These are phyloP conservation scores for Grammomys dolichurus DNA, from an alignment of 2,113 vertebrate species.

Conservation along the genomic window DNA sequence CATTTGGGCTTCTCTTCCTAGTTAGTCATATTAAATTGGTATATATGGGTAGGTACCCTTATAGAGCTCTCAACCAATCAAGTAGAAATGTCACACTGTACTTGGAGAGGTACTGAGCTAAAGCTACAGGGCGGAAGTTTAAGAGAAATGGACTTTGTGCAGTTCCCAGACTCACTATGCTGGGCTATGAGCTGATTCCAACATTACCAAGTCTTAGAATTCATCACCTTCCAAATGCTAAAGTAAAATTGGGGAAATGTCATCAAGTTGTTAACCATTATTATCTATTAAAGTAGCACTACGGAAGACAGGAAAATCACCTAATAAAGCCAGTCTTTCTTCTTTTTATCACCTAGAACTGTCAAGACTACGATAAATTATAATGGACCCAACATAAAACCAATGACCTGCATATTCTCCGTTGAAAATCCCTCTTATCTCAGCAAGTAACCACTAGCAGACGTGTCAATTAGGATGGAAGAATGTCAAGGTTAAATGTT, in stretches of 20 bases:
- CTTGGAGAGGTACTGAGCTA: slow-evolving; percentile 79
- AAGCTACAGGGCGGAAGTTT: slow-evolving; percentile 78
- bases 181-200: slow-evolving; percentile 71
- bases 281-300: slow-evolving; percentile 78
- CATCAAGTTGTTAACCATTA: slow-evolving; percentile 83
- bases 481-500: slow-evolving; percentile 79
- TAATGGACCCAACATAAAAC: slow-evolving; percentile 68
- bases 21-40: slow-evolving; percentile 74
- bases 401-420: slow-evolving; percentile 74
- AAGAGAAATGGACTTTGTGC: slow-evolving; percentile 84
- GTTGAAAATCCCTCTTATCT: slow-evolving; percentile 70
- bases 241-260: slow-evolving; percentile 84
- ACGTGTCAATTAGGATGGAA: slow-evolving; percentile 65
- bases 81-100: slow-evolving; percentile 80
- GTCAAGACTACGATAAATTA: slow-evolving; percentile 76
- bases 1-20: slow-evolving; percentile 69
- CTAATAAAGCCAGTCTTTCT: slow-evolving; percentile 79
- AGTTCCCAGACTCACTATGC: slow-evolving; percentile 82
- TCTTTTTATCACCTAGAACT: slow-evolving; percentile 76
- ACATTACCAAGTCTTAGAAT: slow-evolving; percentile 80
- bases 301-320: slow-evolving; percentile 63
- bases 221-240: slow-evolving; percentile 84
- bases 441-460: slow-evolving; percentile 70
- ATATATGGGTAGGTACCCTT: slow-evolving; percentile 76
- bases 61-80: slow-evolving; percentile 74